These are phyloP conservation scores for Vombatus ursinus DNA, from an alignment of 2,113 vertebrate species.

Conservation along the genomic window DNA sequence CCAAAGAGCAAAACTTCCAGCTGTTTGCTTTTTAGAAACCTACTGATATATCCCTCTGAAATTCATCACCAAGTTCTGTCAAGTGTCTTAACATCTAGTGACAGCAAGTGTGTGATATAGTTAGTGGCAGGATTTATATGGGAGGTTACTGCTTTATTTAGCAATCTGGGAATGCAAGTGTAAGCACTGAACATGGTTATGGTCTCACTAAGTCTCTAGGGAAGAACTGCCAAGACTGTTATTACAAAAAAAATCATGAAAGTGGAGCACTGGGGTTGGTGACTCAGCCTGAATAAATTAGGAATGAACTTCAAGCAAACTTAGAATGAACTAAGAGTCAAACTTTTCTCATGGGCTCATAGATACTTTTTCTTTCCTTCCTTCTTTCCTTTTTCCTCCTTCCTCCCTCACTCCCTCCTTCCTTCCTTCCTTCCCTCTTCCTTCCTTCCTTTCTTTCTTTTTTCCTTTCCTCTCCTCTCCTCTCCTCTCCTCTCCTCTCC, in stretches of 20 bases:
- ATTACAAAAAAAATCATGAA: slow-evolving; percentile 7
- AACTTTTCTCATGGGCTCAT: not conserved
- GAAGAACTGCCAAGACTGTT: slow-evolving; percentile 44
- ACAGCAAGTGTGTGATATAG: not conserved
- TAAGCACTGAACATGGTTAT: slow-evolving; percentile 60
- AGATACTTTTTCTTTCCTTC: not conserved
- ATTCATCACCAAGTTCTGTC: slow-evolving; percentile 11
- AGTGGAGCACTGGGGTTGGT: slow-evolving; percentile 46
- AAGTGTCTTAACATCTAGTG: slow-evolving; percentile 13
- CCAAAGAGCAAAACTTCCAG: not conserved
- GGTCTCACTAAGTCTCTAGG: slow-evolving; percentile 47
- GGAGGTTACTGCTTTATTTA: slow-evolving; percentile 50
- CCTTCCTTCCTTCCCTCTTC: too few species aligned
- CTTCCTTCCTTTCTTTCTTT: too few species aligned
- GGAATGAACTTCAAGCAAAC: slow-evolving; percentile 32
- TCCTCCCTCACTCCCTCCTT: too few species aligned
- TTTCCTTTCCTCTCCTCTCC: too few species aligned
- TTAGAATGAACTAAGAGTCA: slow-evolving; percentile 8
- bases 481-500: too few species aligned
- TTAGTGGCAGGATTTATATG: slow-evolving; percentile 9
- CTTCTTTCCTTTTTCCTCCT: too few species aligned
- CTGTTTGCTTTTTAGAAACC: slow-evolving; percentile 20
- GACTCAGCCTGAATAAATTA: slow-evolving; percentile 66
- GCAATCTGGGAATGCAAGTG: slow-evolving; percentile 36
- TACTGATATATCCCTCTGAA: slow-evolving; percentile 28